Evolutionary conservation across 2,113 vertebrate species (phyloP), one percentile per base, ranked within the genome.

Genomic region (Tympanuchus pallidicinctus): DNA sequence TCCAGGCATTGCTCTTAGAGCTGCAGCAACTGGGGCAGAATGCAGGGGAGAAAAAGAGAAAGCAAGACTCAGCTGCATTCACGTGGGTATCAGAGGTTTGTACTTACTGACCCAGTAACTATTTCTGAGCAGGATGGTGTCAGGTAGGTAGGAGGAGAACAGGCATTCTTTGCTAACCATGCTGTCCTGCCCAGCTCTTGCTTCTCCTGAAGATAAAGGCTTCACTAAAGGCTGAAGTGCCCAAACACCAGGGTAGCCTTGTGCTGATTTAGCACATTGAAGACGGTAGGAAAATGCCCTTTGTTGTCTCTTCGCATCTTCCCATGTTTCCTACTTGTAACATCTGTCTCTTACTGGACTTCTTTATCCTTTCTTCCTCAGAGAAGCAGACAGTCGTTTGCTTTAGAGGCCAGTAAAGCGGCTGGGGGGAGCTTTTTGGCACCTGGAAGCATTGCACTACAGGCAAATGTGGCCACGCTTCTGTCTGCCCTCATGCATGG

Each of bases 371-470:
- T 74, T 75, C 42, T 61, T 43, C 30, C 42, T 67, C 5, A 2
- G 32, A 21, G 27, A 59, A 13, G 22, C n/a, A 8, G 28, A 15
- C 25, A 24, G 54, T n/a, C 11, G 3, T n/a, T 47, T 40, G 27
- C 38, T 38, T 57, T 81, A 61, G 59, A 48, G 54, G 3, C 4
- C 38, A 17, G 74, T 0, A 1, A 43, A 25, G 27, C 43, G 63
- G 17, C 13, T 1, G 1, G 64, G 6, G 10, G 10, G 2, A 5
- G 54, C 43, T 84, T 36, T 45, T 11, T 13, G 22, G 38, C 21
- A 9, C 24, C 52, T 16, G 3, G 5, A n/a, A 16, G 15, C 60
- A 19, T 28, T 36, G 36, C 45, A 52, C 18, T 12, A 2, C 0
- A 1, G 12, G 18, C 16, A 34, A 5, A 27, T 0, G 0, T 50